Evolutionary conservation across 1,140 invertebrate species (phyloP).

Genomic region (Drosophila oshimai): DNA sequence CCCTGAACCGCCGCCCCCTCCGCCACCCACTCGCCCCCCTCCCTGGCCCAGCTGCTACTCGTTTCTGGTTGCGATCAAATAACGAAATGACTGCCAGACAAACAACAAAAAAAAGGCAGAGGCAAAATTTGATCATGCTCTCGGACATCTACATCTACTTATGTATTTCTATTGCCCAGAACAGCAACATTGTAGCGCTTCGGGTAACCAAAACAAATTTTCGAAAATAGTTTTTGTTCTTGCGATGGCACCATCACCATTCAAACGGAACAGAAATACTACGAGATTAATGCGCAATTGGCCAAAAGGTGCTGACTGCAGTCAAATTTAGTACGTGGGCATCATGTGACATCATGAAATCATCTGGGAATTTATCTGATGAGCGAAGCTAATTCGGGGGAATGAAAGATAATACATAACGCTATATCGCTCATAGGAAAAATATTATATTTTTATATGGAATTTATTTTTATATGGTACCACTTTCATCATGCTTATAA

Average conservation of each 20-base stretch:
- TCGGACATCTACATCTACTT: no score
- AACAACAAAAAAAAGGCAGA: slow-evolving; percentile 20
- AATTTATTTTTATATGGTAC: not conserved
- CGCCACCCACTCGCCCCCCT: not conserved
- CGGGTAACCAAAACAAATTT: slow-evolving; percentile 23
- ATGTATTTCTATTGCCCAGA: slow-evolving; percentile 25
- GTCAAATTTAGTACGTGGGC: slow-evolving; percentile 5
- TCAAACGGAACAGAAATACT: slow-evolving; percentile 1
- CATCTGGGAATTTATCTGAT: slow-evolving; percentile 3
- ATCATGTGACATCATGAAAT: slow-evolving; percentile 46
- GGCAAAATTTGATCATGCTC: slow-evolving; percentile 32
- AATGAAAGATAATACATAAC: not conserved
- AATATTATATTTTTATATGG: no score
- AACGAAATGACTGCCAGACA: slow-evolving; percentile 36
- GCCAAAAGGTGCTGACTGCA: slow-evolving; percentile 20
- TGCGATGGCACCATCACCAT: not conserved
- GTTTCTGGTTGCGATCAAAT: slow-evolving; percentile 59
- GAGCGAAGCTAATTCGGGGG: not conserved
- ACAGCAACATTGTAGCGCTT: slow-evolving; percentile 12
- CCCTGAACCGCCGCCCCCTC: slow-evolving; percentile 5
- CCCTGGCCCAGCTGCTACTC: not conserved
- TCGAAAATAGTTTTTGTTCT: slow-evolving; percentile 43
- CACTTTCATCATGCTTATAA: no score
- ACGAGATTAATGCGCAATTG: slow-evolving; percentile 52
- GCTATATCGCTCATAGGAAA: no score